phyloP scores from a whole-genome alignment of 2,888 invertebrate species.

The Tryphoninae sp. region DNA sequence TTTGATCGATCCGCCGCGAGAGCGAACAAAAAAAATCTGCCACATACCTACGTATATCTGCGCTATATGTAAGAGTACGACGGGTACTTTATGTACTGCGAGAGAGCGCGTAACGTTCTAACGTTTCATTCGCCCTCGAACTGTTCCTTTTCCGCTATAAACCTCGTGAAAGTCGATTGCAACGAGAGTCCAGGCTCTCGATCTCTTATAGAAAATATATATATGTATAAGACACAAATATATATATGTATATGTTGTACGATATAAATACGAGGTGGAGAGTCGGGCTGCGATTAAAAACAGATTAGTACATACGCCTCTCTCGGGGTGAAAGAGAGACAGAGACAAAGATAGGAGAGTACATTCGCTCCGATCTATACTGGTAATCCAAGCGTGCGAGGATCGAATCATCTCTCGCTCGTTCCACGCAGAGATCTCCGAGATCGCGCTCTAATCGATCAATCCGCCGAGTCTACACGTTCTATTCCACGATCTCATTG shows the following conservation, averaged over 20 bases:
- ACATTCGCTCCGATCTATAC: slow-evolving; percentile 45
- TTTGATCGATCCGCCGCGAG: slow-evolving; percentile 62
- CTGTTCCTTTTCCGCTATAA: slow-evolving; percentile 65
- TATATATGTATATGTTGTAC: background rate
- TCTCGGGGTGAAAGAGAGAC: slow-evolving; percentile 32
- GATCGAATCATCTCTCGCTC: slow-evolving; percentile 56
- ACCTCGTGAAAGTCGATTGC: slow-evolving; percentile 64
- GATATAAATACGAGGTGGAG: slow-evolving; percentile 49
- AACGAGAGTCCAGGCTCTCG: slow-evolving; percentile 62
- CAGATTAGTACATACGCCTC: slow-evolving; percentile 64
- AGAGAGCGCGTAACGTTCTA: slow-evolving; percentile 61
- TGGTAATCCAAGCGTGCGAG: slow-evolving; percentile 52
- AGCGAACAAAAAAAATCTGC: slow-evolving; percentile 50
- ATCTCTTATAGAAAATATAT: slow-evolving; percentile 52
- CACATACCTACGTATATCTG: slow-evolving; percentile 49
- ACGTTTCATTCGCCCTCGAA: slow-evolving; percentile 65
- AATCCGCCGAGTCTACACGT: slow-evolving; percentile 17
- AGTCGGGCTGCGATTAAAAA: slow-evolving; percentile 62
- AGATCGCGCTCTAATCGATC: slow-evolving; percentile 58
- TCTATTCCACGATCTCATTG: slow-evolving; percentile 20
- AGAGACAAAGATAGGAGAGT: slow-evolving; percentile 23
- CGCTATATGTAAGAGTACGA: slow-evolving; percentile 51
- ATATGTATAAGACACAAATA: slow-evolving; percentile 1
- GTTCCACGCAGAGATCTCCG: slow-evolving; percentile 37
- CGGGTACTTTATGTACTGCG: slow-evolving; percentile 60